These are phyloP conservation scores for Fulica atra DNA, from an alignment of 2,113 vertebrate species.

Conservation along the genomic window DNA sequence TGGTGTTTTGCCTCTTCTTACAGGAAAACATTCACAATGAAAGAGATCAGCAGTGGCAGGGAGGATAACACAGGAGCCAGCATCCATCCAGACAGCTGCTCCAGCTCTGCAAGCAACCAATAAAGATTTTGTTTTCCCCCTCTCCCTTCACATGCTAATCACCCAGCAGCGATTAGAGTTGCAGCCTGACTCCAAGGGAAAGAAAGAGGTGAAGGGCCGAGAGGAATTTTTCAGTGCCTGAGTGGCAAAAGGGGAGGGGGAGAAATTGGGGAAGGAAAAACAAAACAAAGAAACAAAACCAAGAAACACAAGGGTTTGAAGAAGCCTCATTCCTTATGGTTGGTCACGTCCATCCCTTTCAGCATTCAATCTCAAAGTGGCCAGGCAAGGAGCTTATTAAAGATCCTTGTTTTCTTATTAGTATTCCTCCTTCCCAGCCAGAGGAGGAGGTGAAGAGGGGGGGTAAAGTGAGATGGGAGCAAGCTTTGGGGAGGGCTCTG, in stretches of 20 bases:
- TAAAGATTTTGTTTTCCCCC: constrained; percentile 45
- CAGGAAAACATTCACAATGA: neutral
- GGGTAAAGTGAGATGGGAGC: neutral
- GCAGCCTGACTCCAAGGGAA: constrained; percentile 14
- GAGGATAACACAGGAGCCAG: neutral
- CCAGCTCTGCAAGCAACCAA: neutral
- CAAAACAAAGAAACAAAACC: neutral
- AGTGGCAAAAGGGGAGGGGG: neutral
- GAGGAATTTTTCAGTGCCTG: neutral
- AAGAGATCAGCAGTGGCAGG: neutral
- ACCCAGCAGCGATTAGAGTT: neutral
- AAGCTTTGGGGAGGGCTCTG: constrained; percentile 51
- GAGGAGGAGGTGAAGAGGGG: neutral
- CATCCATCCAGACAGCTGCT: constrained; percentile 14
- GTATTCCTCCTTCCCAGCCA: constrained; percentile 1
- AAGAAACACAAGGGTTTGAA: neutral
- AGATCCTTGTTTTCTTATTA: neutral
- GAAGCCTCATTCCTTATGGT: constrained; percentile 26
- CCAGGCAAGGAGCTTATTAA: neutral
- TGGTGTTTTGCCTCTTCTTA: neutral
- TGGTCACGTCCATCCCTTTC: neutral
- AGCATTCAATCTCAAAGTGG: neutral
- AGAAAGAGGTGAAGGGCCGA: neutral
- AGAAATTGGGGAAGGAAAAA: neutral
- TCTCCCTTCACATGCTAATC: constrained; percentile 42